These are phyloP conservation scores for Takifugu ocellatus DNA, from an alignment of 2,797 vertebrate species.

Conservation along the genomic window DNA sequence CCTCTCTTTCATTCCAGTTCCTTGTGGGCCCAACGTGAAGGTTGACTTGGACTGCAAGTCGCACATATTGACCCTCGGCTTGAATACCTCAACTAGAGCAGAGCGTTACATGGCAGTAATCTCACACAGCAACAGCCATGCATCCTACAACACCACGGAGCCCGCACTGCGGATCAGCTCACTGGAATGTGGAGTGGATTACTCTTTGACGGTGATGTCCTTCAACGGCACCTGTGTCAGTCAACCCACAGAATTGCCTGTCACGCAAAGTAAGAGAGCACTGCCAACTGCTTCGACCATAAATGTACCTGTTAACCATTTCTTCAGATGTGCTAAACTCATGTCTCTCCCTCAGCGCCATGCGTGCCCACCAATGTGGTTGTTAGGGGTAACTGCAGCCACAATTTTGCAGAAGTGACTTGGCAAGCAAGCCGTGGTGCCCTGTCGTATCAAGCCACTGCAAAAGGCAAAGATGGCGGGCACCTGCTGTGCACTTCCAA, in stretches of 20 bases:
- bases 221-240: conserved; percentile 65
- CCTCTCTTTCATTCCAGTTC: conserved; percentile 57
- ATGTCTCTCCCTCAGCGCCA: conserved; percentile 61
- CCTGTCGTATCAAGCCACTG: conserved; percentile 49
- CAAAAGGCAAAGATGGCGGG: conserved; percentile 25
- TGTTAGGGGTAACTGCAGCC: conserved; percentile 54
- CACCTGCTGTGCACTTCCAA: conserved; percentile 50
- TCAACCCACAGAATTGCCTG: conserved; percentile 29
- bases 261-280: conserved; percentile 60
- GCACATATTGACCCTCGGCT: conserved; percentile 46
- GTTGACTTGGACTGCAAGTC: conserved; percentile 60
- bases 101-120: conserved; percentile 55
- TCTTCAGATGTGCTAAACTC: not conserved
- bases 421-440: conserved; percentile 71
- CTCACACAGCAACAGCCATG: conserved; percentile 12
- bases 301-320: not conserved
- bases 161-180: conserved; percentile 36
- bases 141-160: conserved; percentile 50
- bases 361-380: conserved; percentile 69
- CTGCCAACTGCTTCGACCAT: not conserved
- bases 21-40: conserved; percentile 70
- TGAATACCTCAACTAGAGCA: conserved; percentile 47
- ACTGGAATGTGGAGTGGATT: conserved; percentile 65
- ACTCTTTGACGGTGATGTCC: conserved; percentile 64
- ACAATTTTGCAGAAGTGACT: conserved; percentile 45